A percentile compares a stretch with the other conserved stretches of the same genome.
These are phyloP conservation scores for Aspidoscelis tigris DNA, from an alignment of 2,113 vertebrate species.

Conservation along the genomic window DNA sequence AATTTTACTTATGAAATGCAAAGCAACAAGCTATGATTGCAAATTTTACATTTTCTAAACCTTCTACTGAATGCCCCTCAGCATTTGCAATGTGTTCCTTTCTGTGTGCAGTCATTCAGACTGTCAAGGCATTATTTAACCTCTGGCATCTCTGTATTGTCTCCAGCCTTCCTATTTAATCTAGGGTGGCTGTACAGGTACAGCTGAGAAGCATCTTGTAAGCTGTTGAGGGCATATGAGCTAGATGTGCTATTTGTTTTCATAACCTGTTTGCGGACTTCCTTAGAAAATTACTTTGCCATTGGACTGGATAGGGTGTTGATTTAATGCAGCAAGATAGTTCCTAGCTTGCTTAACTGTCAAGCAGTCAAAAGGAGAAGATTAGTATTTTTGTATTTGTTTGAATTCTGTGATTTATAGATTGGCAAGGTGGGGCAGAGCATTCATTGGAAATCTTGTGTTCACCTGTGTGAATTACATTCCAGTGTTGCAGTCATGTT, in stretches of 20 bases:
- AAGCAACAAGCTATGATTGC: neutral
- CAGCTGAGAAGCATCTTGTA: neutral
- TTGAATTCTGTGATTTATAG: neutral
- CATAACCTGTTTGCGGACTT: too few species aligned
- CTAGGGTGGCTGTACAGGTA: neutral
- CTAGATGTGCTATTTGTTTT: too few species aligned
- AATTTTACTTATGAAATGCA: neutral
- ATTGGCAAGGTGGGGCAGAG: too few species aligned
- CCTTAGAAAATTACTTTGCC: too few species aligned
- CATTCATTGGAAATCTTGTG: too few species aligned
- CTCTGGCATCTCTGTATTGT: neutral
- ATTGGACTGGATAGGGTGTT: too few species aligned
- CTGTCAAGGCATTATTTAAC: neutral
- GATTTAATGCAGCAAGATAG: too few species aligned
- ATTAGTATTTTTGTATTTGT: neutral
- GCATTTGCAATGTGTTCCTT: neutral
- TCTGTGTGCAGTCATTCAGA: neutral
- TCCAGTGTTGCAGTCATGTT: too few species aligned
- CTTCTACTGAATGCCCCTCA: neutral
- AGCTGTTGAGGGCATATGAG: neutral
- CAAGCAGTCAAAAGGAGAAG: neutral
- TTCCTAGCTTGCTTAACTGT: too few species aligned
- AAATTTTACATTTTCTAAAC: neutral
- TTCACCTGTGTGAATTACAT: too few species aligned
- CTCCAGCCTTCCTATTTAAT: neutral